Base-by-base conservation (phyloP, 2,113 vertebrate genomes). In the Actenoides hombroni region DNA sequence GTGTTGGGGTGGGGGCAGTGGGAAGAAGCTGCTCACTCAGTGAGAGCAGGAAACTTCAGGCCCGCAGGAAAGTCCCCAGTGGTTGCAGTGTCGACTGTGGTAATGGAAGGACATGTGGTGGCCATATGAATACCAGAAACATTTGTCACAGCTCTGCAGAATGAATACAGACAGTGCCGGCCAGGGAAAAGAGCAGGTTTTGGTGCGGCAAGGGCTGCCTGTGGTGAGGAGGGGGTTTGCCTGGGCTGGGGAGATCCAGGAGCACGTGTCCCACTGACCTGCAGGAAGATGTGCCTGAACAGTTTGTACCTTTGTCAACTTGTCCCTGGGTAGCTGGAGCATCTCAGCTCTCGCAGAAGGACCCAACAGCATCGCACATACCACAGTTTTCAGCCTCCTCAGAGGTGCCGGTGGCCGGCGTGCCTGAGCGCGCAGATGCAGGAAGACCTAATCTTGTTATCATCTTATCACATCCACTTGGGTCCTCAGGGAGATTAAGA, bases 301-400 rank as follows among this genome's bases (percentile, higher is more conserved):
- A 26, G 26, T 4, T 54, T 23, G 9, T 2, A 0, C 37, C 51
- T 4, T 8, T 35, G 37, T 11, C 3, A 5, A 18, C 37, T 44
- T 14, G 20, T 39, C 29, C 42, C n/a, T 1, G 0, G 19, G 65
- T n/a, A 49, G 54, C 70, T 75, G 79, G 67, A 86, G 54, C 75
- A 83, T 54, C 65, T 46, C 37, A 0, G 2, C 39, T 46, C 33
- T 61, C 2, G 0, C 46, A 35, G 56, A 20, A 0, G 75, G 44
- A 31, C 73, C 64, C 14, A 3, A 5, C 0, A 3, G 59, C n/a
- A 8, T 3, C 2, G 1, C 76, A 69, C 1, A 0, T 11, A 13
- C 35, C 8, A 3, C 3, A 0, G 49, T 24, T 83, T 67, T 68
- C 11, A 37, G 25, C 29, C 44, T 44, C n/a, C 25, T 19, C 1